These are phyloP conservation scores for Hylia prasina DNA, from an alignment of 2,113 vertebrate species.

Conservation along the genomic window DNA sequence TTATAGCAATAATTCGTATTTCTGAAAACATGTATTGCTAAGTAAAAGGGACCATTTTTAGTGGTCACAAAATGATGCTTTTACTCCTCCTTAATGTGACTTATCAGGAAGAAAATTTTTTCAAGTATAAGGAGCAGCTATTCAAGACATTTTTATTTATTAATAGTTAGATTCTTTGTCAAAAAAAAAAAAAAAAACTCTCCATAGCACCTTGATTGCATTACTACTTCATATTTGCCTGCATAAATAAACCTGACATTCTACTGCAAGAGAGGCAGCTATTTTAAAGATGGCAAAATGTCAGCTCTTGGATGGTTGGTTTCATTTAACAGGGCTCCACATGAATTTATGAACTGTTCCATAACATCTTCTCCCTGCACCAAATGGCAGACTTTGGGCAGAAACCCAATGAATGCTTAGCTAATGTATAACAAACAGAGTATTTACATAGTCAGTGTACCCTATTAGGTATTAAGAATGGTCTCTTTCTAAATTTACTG, in stretches of 20 bases:
- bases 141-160: slow-evolving; percentile 40
- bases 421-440: slow-evolving; percentile 81
- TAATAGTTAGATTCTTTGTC: slow-evolving; percentile 46
- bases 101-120: slow-evolving; percentile 32
- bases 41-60: slow-evolving; percentile 16
- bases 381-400: slow-evolving; percentile 80
- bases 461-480: slow-evolving; percentile 71
- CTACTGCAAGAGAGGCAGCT: slow-evolving; percentile 66
- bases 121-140: not conserved
- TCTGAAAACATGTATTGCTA: slow-evolving; percentile 29
- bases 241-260: slow-evolving; percentile 69
- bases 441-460: slow-evolving; percentile 77
- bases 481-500: slow-evolving; percentile 70
- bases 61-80: not conserved
- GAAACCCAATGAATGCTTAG: slow-evolving; percentile 80
- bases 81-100: not conserved
- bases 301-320: slow-evolving; percentile 79
- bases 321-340: slow-evolving; percentile 78
- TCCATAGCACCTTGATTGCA: slow-evolving; percentile 38
- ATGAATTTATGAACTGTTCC: slow-evolving; percentile 83
- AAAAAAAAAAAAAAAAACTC: not conserved
- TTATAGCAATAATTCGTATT: not conserved
- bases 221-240: slow-evolving; percentile 54
- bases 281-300: slow-evolving; percentile 81
- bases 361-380: slow-evolving; percentile 78